Evolutionary conservation across 2,888 invertebrate species (phyloP), one percentile per base, ranked within the genome.

Genomic region (Sceliomorpha sp.): DNA sequence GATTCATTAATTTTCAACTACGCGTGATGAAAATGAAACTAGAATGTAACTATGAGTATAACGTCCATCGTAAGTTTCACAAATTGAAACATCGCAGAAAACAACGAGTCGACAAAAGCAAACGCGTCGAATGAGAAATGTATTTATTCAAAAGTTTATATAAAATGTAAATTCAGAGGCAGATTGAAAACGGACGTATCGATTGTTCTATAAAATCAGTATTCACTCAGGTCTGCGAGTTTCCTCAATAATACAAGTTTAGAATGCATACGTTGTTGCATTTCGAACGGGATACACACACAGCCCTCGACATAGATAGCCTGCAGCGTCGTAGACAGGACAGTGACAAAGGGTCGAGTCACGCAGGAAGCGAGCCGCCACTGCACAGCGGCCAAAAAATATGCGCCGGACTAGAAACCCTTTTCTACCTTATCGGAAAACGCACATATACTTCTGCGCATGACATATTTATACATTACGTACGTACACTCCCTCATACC

Each of bases 301-400:
- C 8, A n/a, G 27, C n/a, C n/a, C 36, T 48, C 48, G 36, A 48
- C 48, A 36, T 4, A n/a, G 34, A 12, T 34, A 8, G 34, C 48
- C 32, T 7, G 37, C 29, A 17, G 50, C 39, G 50, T 50, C 15
- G 37, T 7, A 17, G 50, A 50, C 50, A 50, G 50, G 37, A 17
- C 31, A 15, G 15, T 50, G 39, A 50, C 39, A 50, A 50, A 50
- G 39, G 37, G 31, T 29, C 50, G 17, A 14, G 29, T n/a, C 50
- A 37, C 37, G 27, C 29, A 50, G 31, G 20, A 20, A 20, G 20
- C 20, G 20, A 20, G 20, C 5, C 31, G 31, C 9, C 9, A 9
- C 3, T 9, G 31, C 10, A 31, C 31, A 31, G 31, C 31, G 31
- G 31, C 31, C 31, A 10, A 31, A 31, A 31, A 31, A 31, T 31